A percentile compares a stretch with the other conserved stretches of the same genome.
Conservation (phyloP, 2,113 vertebrate genomes). For the cattle (Bos taurus) region ARS-UCD2.0 NC_037351.1:1269501-1270000, state of each 20-base stretch:
- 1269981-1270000: too few species aligned
- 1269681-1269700: not conserved
- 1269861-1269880: not conserved
- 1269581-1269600: not conserved
- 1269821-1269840: rapidly evolving
- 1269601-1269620: rapidly evolving
- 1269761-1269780: rapidly evolving
- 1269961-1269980: rapidly evolving
- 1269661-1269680: rapidly evolving
- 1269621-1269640: rapidly evolving
- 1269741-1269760: rapidly evolving
- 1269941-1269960: not conserved
- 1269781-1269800: rapidly evolving
- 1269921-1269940: not conserved
- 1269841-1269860: too few species aligned
- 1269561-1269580: not conserved
- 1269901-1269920: not conserved
- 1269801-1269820: not conserved
- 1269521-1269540: not conserved
- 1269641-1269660: not conserved
- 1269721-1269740: rapidly evolving
- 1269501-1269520: not conserved
- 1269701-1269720: not conserved
- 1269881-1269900: rapidly evolving
- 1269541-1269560: not conserved